Percentiles rank a stretch among this genome's conserved stretches.
Evolutionary conservation across 2,113 vertebrate species (phyloP).

Genomic region (Rhipidura dahli): DNA sequence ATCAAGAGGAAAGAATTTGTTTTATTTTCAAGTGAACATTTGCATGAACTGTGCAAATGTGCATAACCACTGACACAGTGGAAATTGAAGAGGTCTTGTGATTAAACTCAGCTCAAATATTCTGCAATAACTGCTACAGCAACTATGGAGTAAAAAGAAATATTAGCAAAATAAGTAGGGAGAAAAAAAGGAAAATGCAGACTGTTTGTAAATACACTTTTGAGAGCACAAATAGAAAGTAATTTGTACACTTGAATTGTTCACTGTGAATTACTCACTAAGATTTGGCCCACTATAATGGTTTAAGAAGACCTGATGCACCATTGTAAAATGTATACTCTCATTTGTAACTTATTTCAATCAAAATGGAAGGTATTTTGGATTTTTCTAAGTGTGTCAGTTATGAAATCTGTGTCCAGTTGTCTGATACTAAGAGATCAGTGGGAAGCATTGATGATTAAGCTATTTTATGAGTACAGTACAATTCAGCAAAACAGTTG

Average conservation of each 20-base stretch:
- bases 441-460: neutral
- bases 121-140: neutral
- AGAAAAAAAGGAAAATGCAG: neutral
- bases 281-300: neutral
- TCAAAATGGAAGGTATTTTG: neutral
- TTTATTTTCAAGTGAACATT: neutral
- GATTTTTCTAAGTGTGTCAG: neutral
- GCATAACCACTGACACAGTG: neutral
- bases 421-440: neutral
- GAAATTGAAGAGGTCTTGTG: neutral
- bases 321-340: fast-evolving
- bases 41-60: neutral
- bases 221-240: neutral
- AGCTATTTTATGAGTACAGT: neutral
- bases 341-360: neutral
- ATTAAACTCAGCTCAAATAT: neutral
- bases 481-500: neutral
- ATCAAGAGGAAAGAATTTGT: neutral
- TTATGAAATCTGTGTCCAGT: neutral
- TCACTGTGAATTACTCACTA: neutral
- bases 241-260: neutral
- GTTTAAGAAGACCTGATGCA: neutral
- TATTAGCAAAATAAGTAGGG: neutral
- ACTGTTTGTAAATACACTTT: neutral
- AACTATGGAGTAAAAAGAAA: neutral